Base-by-base conservation (phyloP, 2,888 invertebrate species). In the Troides aeacus region DNA sequence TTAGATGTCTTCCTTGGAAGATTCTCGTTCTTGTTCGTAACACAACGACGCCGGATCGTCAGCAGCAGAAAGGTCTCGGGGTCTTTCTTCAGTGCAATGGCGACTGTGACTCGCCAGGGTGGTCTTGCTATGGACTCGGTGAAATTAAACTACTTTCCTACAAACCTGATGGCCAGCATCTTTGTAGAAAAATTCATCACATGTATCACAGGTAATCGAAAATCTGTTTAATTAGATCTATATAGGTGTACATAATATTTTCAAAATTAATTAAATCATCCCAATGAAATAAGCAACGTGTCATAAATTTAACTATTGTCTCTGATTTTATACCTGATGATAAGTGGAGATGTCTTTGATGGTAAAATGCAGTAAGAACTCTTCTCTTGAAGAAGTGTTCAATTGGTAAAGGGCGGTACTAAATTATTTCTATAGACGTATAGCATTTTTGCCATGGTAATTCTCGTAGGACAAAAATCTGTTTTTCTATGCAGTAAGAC, bases 1-100 rank as follows among this genome's bases (percentile, higher is more conserved):
- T 99, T 7, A 94, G 99, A 69, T 99, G 99, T 92, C 93, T 99
- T 78, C 99, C 99, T 68, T 99, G 99, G 99, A 98, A 97, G 90
- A 99, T 99, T 74, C 97, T 99, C 95, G 97, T 98, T 10, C 97
- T 99, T 94, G 96, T 97, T 18, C 94, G 98, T 6, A 81, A 88
- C 69, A 96, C 95, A 73, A 95, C 95, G 2, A 95, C 95, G 71
- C 95, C 96, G 72, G 97, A 97, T 66, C 93, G 96, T 66, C 94
- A 94, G 72, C 94, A 94, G 58, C 95, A 95, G 78, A 94, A 94
- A 71, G 95, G 96, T 2, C 87, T 97, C 66, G 97, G 97, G 8
- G 96, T 97, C 84, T 97, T 96, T 79, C 91, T 99, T 53, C 98
- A 99, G 92, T 99, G 99, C 86, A 99, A 99, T 85, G 99, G 98